A percentile compares a stretch with the other conserved stretches of the same genome.
Evolutionary conservation across 2,888 invertebrate genomes (phyloP).

Genomic region (Ommatoiulus sabulosus): DNA sequence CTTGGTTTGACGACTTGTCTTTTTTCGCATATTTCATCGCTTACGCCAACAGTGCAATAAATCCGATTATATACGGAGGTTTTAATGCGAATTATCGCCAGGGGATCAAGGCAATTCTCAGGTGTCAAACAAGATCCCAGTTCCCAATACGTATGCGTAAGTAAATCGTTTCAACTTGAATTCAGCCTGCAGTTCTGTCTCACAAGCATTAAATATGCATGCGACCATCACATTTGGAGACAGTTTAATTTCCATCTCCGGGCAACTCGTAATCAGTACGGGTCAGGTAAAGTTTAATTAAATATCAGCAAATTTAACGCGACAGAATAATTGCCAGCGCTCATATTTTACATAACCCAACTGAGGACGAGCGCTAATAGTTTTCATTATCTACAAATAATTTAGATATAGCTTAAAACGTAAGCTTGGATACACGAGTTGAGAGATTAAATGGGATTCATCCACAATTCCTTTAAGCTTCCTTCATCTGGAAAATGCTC

Average conservation of each 20-base stretch:
- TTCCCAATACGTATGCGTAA: constrained; percentile 57
- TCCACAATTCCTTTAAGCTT: neutral
- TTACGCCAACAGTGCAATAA: constrained; percentile 68
- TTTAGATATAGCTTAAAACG: neutral
- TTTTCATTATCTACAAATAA: neutral
- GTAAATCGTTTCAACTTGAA: neutral
- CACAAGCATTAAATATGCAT: neutral
- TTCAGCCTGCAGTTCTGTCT: neutral
- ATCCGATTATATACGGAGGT: constrained; percentile 69
- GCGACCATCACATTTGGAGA: neutral
- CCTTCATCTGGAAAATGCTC: neutral
- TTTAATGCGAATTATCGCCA: constrained; percentile 68
- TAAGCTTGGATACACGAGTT: neutral
- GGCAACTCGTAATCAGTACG: neutral
- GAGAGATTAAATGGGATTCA: neutral
- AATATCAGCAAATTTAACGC: neutral
- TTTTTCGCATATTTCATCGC: constrained; percentile 67
- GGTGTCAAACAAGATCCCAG: constrained; percentile 60
- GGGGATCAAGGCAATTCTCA: constrained; percentile 64
- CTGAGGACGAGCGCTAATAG: neutral
- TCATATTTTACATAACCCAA: neutral
- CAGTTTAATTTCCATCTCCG: neutral
- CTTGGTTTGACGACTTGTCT: constrained; percentile 66
- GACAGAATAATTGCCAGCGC: neutral
- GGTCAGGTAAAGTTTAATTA: constrained; percentile 1